These are phyloP conservation scores for Oceanodroma leucorhoa DNA, from an alignment of 2,797 vertebrate species.

Conservation along the genomic window DNA sequence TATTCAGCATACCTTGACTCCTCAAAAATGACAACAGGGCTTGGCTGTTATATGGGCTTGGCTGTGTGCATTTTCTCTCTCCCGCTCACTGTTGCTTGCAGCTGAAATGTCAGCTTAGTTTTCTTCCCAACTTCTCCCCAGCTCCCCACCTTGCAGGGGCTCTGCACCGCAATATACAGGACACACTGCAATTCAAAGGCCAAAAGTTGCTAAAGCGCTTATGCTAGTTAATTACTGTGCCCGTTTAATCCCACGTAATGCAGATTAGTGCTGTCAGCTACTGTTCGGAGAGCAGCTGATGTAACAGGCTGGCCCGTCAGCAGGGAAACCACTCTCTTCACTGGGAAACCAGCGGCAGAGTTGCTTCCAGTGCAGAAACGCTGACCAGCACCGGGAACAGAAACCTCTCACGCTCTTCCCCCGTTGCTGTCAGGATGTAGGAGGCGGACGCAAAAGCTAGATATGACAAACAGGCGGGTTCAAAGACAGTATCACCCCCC, in stretches of 20 bases:
- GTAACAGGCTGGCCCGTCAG: neutral
- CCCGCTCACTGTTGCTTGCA: neutral
- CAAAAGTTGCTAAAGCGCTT: conserved; percentile 63
- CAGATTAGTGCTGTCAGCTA: conserved; percentile 62
- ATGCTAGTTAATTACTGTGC: conserved; percentile 61
- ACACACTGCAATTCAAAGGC: neutral
- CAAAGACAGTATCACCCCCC: neutral
- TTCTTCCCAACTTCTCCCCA: neutral
- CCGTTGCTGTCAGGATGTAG: neutral
- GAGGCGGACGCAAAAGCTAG: neutral
- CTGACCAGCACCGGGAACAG: neutral
- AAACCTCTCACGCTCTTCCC: neutral
- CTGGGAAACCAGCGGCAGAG: neutral
- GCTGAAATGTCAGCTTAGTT: neutral
- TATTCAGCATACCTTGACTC: neutral
- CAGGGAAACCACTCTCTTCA: neutral
- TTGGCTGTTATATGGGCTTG: neutral
- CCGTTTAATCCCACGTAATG: conserved; percentile 60
- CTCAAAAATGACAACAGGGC: neutral
- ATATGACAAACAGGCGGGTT: neutral
- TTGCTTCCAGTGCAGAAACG: neutral
- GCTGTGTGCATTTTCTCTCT: neutral
- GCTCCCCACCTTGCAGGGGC: neutral
- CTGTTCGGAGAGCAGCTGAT: neutral
- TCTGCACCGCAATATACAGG: neutral